Conservation (phyloP, 30 jellyfish, hydroid and myxozoan species). For the Pelagia noctiluca region DNA sequence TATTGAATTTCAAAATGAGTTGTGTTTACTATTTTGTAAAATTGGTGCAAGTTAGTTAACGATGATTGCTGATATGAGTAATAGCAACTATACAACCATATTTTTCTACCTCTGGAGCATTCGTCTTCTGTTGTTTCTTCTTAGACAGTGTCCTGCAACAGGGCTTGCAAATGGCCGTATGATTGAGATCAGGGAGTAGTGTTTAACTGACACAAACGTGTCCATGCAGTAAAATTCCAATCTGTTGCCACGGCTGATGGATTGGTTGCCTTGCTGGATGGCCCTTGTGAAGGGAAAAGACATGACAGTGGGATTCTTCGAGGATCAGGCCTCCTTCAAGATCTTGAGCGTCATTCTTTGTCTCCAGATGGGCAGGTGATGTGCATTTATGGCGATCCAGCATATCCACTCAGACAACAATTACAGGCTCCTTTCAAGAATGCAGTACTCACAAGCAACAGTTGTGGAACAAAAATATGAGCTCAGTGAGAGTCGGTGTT, state of each 20-base stretch:
- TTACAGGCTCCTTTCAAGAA: conserved; percentile 38
- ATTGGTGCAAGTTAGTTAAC: no score
- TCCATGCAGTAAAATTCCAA: not conserved
- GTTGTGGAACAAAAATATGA: conserved; percentile 24
- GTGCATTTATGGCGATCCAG: conserved; percentile 70
- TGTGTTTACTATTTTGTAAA: no score
- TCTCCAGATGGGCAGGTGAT: not conserved
- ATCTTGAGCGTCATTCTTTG: not conserved
- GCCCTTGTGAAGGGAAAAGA: conserved; percentile 21
- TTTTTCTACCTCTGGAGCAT: no score
- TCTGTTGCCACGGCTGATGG: conserved; percentile 29
- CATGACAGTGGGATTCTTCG: conserved; percentile 29
- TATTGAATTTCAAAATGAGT: no score
- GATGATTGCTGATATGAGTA: no score
- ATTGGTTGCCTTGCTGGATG: conserved; percentile 10
- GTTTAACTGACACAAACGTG: no score
- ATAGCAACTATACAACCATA: no score
- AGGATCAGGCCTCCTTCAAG: conserved; percentile 10
- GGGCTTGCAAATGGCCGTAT: no score
- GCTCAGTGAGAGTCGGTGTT: conserved; percentile 40
- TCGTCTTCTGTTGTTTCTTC: no score
- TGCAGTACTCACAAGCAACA: conserved; percentile 15
- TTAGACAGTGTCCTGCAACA: no score
- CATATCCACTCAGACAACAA: conserved; percentile 48
- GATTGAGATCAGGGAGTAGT: no score